Evolutionary conservation across 2,888 invertebrate genomes (phyloP).

Genomic region (Tuberolachnus salignus): DNA sequence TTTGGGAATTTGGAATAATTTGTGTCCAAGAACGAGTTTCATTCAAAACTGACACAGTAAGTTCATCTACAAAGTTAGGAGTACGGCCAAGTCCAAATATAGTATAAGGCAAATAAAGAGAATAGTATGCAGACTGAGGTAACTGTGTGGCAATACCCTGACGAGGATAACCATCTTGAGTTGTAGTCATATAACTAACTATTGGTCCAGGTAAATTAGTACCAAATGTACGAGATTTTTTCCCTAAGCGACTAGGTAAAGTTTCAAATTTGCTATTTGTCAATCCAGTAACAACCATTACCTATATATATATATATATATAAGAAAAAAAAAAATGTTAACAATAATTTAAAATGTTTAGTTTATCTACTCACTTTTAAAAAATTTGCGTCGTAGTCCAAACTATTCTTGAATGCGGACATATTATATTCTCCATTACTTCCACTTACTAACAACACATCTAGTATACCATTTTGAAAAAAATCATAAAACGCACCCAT

Average conservation of each 20-base stretch:
- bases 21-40: slow-evolving; percentile 80
- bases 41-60: slow-evolving; percentile 73
- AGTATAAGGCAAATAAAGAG: slow-evolving; percentile 92
- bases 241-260: slow-evolving; percentile 75
- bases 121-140: slow-evolving; percentile 88
- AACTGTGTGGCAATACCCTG: slow-evolving; percentile 85
- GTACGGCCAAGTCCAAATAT: slow-evolving; percentile 97
- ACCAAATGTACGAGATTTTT: slow-evolving; percentile 79
- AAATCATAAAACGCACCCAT: slow-evolving; percentile 93
- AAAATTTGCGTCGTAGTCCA: slow-evolving; percentile 94
- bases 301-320: no score
- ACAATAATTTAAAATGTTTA: background rate
- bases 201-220: slow-evolving; percentile 92
- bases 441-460: slow-evolving; percentile 78
- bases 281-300: slow-evolving; percentile 65
- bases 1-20: slow-evolving; percentile 96
- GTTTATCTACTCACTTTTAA: slow-evolving; percentile 68
- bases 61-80: slow-evolving; percentile 93
- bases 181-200: slow-evolving; percentile 83
- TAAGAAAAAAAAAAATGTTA: slow-evolving; percentile 73
- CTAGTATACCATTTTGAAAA: slow-evolving; percentile 91
- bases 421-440: slow-evolving; percentile 62
- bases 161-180: slow-evolving; percentile 82
- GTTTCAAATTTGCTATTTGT: slow-evolving; percentile 40
- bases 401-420: slow-evolving; percentile 82